Base-by-base conservation (phyloP, 2,888 invertebrate genomes). In the Tridacna crocea region DNA sequence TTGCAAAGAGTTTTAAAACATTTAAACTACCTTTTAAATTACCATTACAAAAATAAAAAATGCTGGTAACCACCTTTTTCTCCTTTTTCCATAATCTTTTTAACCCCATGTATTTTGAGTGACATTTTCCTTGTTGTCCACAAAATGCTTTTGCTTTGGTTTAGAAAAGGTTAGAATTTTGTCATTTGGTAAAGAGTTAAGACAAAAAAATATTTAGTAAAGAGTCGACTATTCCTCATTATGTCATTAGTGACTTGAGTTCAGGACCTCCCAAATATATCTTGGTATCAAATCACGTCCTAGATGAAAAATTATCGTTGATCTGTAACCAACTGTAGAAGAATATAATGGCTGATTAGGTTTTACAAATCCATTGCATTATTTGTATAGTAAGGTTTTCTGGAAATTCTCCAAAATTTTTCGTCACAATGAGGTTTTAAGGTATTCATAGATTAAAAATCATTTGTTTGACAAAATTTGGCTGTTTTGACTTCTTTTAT, bases 301-400 rank as follows among this genome's bases (percentile, higher is more conserved):
- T 4, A 61, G 24, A 61, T 61, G 19, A 61, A 61, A n/a, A 61
- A 61, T 61, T 24, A 61, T 61, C 61, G 22, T 22, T 61, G 22
- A 24, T 24, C n/a, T 61, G n/a, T 24, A 61, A 61, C 13, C 26
- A 61, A 11, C 19, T 55, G 55, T 15, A 19, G 17, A 55, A 3
- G n/a, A 61, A 24, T 61, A 61, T 61, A 13, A 61, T 61, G 61
- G 61, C 26, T 61, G 61, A 13, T 61, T 61, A 61, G 13, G 22
- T 22, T 24, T 19, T 61, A 61, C 24, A 13, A 24, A n/a, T 24
- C 24, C 15, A 19, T 1, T 55, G 19, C 8, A 36, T 36, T 36
- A 36, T 36, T 36, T 61, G 61, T 61, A 61, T 61, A n/a, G 2
- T 17, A 61, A 22, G n/a, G 12, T 61, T 61, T 61, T 19, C 24